phyloP scores from a whole-genome alignment of 1,140 invertebrate genomes.

The Bombus picipes region DNA sequence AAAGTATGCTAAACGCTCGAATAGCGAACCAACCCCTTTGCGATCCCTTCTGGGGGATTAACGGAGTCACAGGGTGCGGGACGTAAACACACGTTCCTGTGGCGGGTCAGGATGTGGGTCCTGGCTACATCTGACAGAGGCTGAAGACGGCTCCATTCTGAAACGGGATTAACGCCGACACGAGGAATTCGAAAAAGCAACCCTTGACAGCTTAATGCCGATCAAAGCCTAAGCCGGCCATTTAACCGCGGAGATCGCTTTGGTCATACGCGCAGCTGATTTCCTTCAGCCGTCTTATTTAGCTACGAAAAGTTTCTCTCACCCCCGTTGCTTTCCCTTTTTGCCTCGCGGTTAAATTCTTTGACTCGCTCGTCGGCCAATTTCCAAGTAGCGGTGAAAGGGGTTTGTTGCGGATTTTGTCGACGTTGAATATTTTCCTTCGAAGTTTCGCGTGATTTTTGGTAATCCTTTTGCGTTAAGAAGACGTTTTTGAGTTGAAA shows the following conservation, averaged over 20 bases:
- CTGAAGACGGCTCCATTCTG: conserved; percentile 69
- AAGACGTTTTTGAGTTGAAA: background rate
- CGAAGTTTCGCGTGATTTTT: background rate
- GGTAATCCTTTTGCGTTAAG: background rate
- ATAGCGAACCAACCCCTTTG: conserved; percentile 48
- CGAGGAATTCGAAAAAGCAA: conserved; percentile 73
- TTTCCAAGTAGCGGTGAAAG: conserved; percentile 19
- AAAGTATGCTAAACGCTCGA: conserved; percentile 58
- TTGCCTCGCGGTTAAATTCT: conserved; percentile 38
- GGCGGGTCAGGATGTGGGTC: conserved; percentile 48
- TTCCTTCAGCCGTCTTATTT: conserved; percentile 30
- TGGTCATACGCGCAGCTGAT: conserved; percentile 53
- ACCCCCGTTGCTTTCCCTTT: conserved; percentile 46
- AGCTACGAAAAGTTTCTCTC: conserved; percentile 36
- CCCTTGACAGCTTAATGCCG: conserved; percentile 80
- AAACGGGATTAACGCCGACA: conserved; percentile 74
- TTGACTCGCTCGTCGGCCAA: conserved; percentile 30
- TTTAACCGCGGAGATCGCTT: conserved; percentile 68
- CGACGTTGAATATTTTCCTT: background rate
- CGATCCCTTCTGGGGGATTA: conserved; percentile 61
- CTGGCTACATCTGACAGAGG: conserved; percentile 63
- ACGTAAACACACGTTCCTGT: conserved; percentile 73
- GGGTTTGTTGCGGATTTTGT: background rate
- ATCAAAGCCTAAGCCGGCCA: conserved; percentile 75
- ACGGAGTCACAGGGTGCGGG: conserved; percentile 69